Evolutionary conservation across 2,888 invertebrate genomes (phyloP), one percentile per base, ranked within the genome.

Genomic region (Trichogramma dendrolimi): DNA sequence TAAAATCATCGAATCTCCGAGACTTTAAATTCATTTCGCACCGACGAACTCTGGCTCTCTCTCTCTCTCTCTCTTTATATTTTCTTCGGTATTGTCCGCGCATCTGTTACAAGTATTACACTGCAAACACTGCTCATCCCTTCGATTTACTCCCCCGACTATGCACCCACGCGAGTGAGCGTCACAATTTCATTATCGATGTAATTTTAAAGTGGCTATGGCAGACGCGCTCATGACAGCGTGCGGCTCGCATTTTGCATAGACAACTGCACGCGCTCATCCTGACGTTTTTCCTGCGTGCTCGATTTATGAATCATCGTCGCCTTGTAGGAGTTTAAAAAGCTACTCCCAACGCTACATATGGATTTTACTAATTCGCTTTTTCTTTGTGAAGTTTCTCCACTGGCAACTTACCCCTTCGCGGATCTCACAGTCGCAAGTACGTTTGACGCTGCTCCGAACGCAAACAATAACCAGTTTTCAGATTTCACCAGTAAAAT

Each of bases 131-230:
- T 27, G 61, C 55, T 60, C 61, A 56, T 63, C 63, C 60, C 56
- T 59, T 52, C 42, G 7, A 14, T 51, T 55, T 51, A 43, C 40
- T 46, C 39, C 42, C 39, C 53, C 44, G 42, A 59, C 55, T 53
- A 47, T 55, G 51, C 51, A 49, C 49, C 14, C 49, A 6, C 10
- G 14, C 38, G 27, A 69, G 70, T 67, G 67, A 68, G 70, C 68
- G 67, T 70, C 70, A 71, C 76, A 76, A 78, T 78, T 78, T 78
- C 78, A 78, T 78, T 78, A 78, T 77, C 75, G 73, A 75, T 75
- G 73, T 77, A 76, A 78, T 78, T 78, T 77, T 77, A 75, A 78
- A 78, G 78, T 78, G 78, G 75, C 76, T 73, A 75, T 75, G 75
- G 27, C 27, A 27, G 27, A 27, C 27, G 27, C 27, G 27, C 27